phyloP scores from a whole-genome alignment of 2,113 vertebrate species.

The Melanerpes aurifrons region DNA sequence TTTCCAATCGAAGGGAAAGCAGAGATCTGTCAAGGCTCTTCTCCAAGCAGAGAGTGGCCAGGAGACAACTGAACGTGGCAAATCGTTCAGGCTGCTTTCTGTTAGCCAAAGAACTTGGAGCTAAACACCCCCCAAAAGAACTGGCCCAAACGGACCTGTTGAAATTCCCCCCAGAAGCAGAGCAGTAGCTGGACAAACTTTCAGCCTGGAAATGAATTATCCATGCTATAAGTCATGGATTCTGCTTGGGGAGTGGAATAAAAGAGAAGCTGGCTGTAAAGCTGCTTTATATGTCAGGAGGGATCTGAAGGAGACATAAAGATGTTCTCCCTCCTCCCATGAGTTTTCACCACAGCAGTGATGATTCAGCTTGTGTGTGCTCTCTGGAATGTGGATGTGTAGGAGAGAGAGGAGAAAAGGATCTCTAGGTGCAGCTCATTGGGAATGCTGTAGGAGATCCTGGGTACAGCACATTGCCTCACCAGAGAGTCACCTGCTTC shows the following conservation, averaged over 20 bases:
- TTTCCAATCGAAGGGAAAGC: neutral
- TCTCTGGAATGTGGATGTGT: neutral
- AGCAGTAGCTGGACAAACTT: neutral
- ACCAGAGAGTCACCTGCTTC: neutral
- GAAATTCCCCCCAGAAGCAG: neutral
- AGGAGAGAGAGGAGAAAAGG: neutral
- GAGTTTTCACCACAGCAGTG: neutral
- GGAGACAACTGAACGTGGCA: neutral
- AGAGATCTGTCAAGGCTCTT: neutral
- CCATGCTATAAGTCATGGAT: neutral
- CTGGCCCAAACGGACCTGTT: slow-evolving; percentile 14
- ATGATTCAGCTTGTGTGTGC: slow-evolving; percentile 12
- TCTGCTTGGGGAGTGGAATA: neutral
- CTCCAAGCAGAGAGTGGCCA: neutral
- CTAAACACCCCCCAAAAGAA: neutral
- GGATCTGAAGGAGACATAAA: neutral
- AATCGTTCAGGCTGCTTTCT: slow-evolving; percentile 47
- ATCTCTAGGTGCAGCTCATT: neutral
- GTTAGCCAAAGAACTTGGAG: neutral
- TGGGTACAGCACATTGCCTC: neutral
- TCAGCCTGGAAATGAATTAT: slow-evolving; percentile 34
- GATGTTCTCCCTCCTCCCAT: slow-evolving; percentile 8
- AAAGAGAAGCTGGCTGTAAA: neutral
- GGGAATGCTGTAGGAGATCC: neutral
- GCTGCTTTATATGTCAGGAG: slow-evolving; percentile 18